Conservation (phyloP, 2,113 vertebrate species). For the Passer montanus region DNA sequence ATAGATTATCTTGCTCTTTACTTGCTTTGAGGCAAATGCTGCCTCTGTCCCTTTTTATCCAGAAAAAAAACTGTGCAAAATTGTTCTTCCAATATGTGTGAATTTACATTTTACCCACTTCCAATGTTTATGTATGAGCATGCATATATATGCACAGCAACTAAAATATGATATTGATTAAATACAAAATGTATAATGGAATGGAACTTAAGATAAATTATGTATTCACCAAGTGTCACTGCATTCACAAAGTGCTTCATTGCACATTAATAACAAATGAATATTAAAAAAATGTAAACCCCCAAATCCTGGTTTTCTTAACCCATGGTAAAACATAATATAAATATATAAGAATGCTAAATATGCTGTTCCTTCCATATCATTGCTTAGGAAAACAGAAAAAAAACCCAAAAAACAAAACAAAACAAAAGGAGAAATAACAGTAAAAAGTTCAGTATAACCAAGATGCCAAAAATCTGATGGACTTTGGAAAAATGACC, state of each 20-base stretch:
- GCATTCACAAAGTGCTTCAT: background rate
- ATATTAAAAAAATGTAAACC: background rate
- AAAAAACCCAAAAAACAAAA: background rate
- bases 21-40: conserved; percentile 25
- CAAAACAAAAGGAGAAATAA: background rate
- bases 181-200: background rate
- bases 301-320: background rate
- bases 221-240: background rate
- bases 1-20: conserved; percentile 20
- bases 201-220: background rate
- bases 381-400: background rate
- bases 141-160: background rate
- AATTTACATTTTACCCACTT: background rate
- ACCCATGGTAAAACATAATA: background rate
- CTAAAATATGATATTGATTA: background rate
- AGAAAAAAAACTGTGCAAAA: background rate
- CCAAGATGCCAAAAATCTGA: background rate
- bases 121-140: background rate
- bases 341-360: background rate
- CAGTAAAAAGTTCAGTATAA: background rate
- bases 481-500: background rate
- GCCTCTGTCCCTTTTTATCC: background rate
- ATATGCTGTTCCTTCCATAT: background rate
- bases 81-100: background rate
- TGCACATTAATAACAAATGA: background rate